Evolutionary conservation across 2,113 vertebrate species (phyloP), one percentile per base, ranked within the genome.

Genomic region (Leptobrachium ailaonicum): DNA sequence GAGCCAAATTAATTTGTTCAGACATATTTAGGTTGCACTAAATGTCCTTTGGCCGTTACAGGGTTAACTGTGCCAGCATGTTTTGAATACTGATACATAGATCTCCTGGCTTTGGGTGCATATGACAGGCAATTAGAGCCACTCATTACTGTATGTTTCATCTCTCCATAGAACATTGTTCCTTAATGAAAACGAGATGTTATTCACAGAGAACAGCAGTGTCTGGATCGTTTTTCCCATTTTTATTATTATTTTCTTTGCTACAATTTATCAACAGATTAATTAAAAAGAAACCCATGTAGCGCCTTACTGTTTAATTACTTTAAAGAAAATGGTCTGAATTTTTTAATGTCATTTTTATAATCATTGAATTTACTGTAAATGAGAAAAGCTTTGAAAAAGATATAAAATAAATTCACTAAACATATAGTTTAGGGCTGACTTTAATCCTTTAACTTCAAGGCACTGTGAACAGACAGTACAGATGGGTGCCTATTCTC

Each of bases 201-300:
- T 68, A 74, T 71, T 80, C 78, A 73, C 62, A 74, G 10, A 45
- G 7, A 73, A 73, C 62, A 2, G 63, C 63, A 60, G 60, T 58
- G 42, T 68, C 62, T 74, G 47, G 58, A 79, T 79, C 45, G 54
- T 67, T 45, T 80, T 80, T 71, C 53, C 44, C n/a, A 71, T 71
- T 68, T 63, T 80, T 73, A 80, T 80, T 56, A 79, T 79, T 79
- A 73, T 79, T 79, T 79, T 60, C 60, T 64, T 6, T 42, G 62
- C 47, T 47, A 42, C 71, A 74, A 71, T 80, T 74, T 74, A 80
- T 73, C 71, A 80, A 74, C 72, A 74, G 64, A 74, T 74, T 80
- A 80, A 80, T 80, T 80, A 73, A 74, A 80, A 67, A 71, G 5
- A 73, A 80, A 60, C 71, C 40, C 71, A 58, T 56, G 44, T 20